Evolutionary conservation across 2,113 vertebrate species (phyloP).

Genomic region (Sprattus sprattus): DNA sequence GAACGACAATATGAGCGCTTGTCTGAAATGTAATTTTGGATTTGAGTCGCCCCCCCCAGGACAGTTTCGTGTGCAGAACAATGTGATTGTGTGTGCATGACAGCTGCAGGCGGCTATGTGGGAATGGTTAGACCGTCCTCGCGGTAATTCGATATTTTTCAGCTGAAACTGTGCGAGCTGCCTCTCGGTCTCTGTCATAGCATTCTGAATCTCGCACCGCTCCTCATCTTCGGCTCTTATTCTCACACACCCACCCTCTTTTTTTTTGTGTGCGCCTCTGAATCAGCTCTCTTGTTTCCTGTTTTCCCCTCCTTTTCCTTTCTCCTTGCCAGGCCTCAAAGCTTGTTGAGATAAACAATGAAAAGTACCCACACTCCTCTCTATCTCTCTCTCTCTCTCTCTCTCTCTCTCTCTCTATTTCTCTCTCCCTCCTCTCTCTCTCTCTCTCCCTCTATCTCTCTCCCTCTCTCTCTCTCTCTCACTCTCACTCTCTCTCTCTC

Average conservation of each 20-base stretch:
- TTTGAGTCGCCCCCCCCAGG: slow-evolving; percentile 24
- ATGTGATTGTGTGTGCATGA: slow-evolving; percentile 39
- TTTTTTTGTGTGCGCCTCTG: not conserved
- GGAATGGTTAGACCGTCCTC: slow-evolving; percentile 29
- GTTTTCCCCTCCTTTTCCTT: not conserved
- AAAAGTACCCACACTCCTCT: not conserved
- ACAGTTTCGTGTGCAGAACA: not conserved
- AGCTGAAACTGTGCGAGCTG: slow-evolving; percentile 3
- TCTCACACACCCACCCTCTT: not conserved
- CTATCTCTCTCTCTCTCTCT: not conserved
- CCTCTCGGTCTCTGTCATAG: not conserved
- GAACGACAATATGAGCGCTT: slow-evolving; percentile 28
- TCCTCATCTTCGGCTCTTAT: not conserved
- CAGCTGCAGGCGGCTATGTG: slow-evolving; percentile 44
- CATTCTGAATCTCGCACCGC: not conserved
- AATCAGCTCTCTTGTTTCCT: not conserved
- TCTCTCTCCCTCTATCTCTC: too few relatives aligned
- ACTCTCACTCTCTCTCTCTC: not conserved
- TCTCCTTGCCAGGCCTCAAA: not conserved
- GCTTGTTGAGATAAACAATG: not conserved
- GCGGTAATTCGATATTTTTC: slow-evolving; percentile 38
- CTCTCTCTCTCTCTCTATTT: not conserved
- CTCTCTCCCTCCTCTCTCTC: not conserved
- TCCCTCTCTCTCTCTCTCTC: not conserved
- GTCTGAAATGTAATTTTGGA: slow-evolving; percentile 37